Evolutionary conservation across 2,113 vertebrate species (phyloP), one percentile per base, ranked within the genome.

Genomic region (Engystomops pustulosus): DNA sequence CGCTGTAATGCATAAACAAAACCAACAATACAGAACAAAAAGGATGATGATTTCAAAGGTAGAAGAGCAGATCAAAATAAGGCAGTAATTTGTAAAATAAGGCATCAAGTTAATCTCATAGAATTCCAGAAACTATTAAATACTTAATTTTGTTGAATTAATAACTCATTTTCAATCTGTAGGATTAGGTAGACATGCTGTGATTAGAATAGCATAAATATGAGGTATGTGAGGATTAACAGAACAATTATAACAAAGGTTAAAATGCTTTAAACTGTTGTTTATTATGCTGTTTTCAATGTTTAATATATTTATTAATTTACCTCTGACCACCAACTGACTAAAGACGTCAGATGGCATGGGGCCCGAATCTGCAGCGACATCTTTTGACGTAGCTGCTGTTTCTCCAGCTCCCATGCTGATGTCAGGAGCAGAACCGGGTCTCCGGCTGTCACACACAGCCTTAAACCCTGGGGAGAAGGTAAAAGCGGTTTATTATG

Each of bases 1-100:
- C 36, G 49, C 30, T 58, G 25, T 47, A 68, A 69, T 80, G 55
- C 62, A 79, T 79, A 65, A 79, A 18, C 36, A 79, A 79, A 65
- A 25, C 34, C 75, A 78, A 78, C 51, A 60, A 55, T 41, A 79
- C 23, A 47, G 36, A 47, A 47, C 55, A 79, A 32, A 74, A 17
- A 65, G 18, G 30, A 79, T 47, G 27, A 65, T 58, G 32, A 27
- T 8, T 51, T 34, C 17, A 76, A 76, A 23, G 47, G 47, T 34
- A 34, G 47, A 25, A 6, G 34, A 77, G 49, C 49, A 36, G 20
- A 36, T 34, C 20, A 58, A 51, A 55, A 53, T 32, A 77, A 77
- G 32, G 23, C 51, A 58, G 38, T 78, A 32, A 9, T 60, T 58
- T 60, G n/a, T 41, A 60, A 41, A 60, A 60, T 60, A 78, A 58